A percentile compares a stretch with the other conserved stretches of the same genome.
These are phyloP conservation scores for Poecilia wingei DNA, from an alignment of 2,797 vertebrate genomes.

Conservation along the genomic window DNA sequence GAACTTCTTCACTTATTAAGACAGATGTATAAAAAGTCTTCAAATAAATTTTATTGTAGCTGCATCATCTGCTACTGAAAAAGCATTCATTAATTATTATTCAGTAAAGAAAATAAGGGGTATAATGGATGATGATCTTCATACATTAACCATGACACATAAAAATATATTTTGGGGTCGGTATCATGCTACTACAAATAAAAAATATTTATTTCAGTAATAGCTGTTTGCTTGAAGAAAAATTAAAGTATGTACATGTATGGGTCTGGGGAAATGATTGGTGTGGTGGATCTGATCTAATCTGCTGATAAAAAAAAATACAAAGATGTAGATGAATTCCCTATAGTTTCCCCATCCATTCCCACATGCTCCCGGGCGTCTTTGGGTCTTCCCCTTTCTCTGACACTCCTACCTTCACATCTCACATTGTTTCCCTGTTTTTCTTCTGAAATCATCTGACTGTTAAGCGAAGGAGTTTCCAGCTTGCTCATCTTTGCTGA, in stretches of 20 bases:
- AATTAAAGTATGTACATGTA: constrained; percentile 52
- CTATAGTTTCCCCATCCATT: constrained; percentile 20
- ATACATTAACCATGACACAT: too few species aligned
- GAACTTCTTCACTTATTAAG: background rate
- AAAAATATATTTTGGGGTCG: background rate
- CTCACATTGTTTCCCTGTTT: constrained; percentile 49
- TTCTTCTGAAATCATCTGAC: constrained; percentile 64
- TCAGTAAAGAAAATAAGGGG: background rate
- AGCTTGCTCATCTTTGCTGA: constrained; percentile 58
- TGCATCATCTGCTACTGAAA: background rate
- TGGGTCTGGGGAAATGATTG: constrained; percentile 31
- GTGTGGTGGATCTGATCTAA: constrained; percentile 40
- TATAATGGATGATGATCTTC: too few species aligned
- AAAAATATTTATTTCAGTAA: constrained; percentile 38
- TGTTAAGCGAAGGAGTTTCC: constrained; percentile 43
- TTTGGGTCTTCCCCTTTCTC: constrained; percentile 53
- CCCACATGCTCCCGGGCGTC: constrained; percentile 29
- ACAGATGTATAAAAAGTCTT: background rate
- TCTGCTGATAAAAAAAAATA: constrained; percentile 36
- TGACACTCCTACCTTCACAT: constrained; percentile 35
- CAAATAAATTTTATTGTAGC: too few species aligned
- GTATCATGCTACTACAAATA: background rate
- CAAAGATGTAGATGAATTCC: constrained; percentile 46
- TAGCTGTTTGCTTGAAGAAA: constrained; percentile 55
- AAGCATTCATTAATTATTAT: background rate